phyloP scores from a whole-genome alignment of 2,113 vertebrate species.

The Tragelaphus buxtoni region DNA sequence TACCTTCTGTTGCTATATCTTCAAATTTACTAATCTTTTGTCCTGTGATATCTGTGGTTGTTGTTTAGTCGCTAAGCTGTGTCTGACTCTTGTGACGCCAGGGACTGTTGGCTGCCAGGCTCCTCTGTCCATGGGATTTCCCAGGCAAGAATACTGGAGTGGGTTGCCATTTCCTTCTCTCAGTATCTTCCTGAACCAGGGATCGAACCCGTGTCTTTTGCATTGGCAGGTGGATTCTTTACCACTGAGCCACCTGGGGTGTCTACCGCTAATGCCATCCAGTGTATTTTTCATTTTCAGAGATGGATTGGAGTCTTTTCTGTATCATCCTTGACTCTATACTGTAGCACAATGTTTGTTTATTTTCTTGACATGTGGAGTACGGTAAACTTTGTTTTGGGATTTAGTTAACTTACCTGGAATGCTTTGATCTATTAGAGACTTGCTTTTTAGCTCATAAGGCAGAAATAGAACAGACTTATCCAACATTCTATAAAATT shows the following conservation, averaged over 20 bases:
- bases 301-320: neutral
- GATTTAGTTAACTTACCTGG: neutral
- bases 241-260: neutral
- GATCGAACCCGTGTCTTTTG: neutral
- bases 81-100: neutral
- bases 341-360: neutral
- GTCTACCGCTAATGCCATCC: neutral
- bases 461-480: neutral
- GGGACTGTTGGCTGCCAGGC: neutral
- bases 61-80: neutral
- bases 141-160: neutral
- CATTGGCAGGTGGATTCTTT: neutral
- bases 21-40: conserved; percentile 7
- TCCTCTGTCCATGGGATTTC: neutral
- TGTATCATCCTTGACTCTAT: neutral
- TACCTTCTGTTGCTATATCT: neutral
- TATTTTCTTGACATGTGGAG: neutral
- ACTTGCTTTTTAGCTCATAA: neutral
- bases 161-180: neutral
- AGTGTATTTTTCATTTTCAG: neutral
- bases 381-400: neutral
- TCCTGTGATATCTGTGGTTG: neutral
- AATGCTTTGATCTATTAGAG: neutral
- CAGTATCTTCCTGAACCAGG: neutral
- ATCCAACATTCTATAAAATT: neutral